Base-by-base conservation (phyloP, 2,888 invertebrate species). In the Cryptocephalus primarius region DNA sequence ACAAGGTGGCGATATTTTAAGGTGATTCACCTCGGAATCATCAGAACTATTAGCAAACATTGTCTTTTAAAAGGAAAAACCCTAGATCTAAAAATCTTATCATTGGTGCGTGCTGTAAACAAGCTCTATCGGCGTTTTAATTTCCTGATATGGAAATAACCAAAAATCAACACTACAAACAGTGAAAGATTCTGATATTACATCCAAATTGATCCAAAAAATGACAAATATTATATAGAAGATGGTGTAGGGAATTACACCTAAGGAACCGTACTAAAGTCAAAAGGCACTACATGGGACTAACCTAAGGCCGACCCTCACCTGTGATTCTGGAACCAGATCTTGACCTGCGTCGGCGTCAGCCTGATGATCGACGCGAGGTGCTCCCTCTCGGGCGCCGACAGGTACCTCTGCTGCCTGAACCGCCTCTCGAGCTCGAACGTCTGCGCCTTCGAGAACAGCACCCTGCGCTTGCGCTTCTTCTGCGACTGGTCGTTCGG, bases 261-360 rank as follows among this genome's bases (percentile, higher is more conserved):
- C n/a, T n/a, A n/a, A n/a, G n/a, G n/a, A n/a, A n/a, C n/a, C n/a
- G 22, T 22, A 22, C 22, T 22, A 6, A 6, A 22, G 6, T 6
- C 22, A 22, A 22, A 22, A 4, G 22, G 22, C 6, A 22, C 3
- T 6, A 22, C 22, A 22, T 22, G 22, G 22, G 6, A 2, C 3
- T 4, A 22, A 22, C 22, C 22, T 22, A 2, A 22, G 22, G 22
- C 2, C 6, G 22, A 6, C 6, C 6, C 63, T 61, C 49, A 71
- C 70, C 94, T 84, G 69, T 97, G 97, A 70, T 96, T 96, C 70
- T 96, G 96, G 74, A 97, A 99, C 97, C 97, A 99, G 61, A 99
- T 97, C 73, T 96, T 96, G 43, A 89, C 89, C 75, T 99, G 99
- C 2, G 96, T 97, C 0, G 97, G 97, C 2, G 97, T 96, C 48